Percentiles rank a stretch among this genome's conserved stretches.
Conservation (phyloP, 1,140 invertebrate species). For the Dermatophagoides farinae region DNA sequence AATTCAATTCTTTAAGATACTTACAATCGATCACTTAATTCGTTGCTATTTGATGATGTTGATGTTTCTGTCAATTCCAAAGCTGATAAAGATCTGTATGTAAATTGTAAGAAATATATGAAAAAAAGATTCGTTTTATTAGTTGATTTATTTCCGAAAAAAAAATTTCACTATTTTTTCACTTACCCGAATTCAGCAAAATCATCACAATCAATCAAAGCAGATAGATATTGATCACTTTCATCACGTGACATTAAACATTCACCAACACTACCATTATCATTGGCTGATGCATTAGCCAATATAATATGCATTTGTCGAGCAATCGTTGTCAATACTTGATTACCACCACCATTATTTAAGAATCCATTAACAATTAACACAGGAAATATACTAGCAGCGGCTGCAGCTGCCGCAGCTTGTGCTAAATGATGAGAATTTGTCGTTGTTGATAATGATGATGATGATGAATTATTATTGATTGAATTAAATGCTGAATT, state of each 20-base stretch:
- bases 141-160: not conserved
- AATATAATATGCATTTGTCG: not conserved
- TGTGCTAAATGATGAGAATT: not conserved
- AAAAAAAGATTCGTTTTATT: too few relatives aligned
- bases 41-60: constrained; percentile 1
- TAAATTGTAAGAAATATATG: not conserved
- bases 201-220: constrained; percentile 77
- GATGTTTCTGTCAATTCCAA: constrained; percentile 6
- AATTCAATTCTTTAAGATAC: not conserved
- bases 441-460: not conserved
- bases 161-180: not conserved
- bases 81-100: not conserved
- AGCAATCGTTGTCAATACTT: not conserved
- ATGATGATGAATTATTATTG: not conserved
- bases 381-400: not conserved
- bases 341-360: not conserved
- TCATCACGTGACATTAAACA: constrained; percentile 46
- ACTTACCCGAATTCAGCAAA: constrained; percentile 55
- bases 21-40: constrained; percentile 11
- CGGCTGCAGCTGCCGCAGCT: not conserved
- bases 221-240: constrained; percentile 61
- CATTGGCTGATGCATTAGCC: not conserved
- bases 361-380: not conserved
- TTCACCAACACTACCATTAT: not conserved
- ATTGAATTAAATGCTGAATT: not conserved